These are phyloP conservation scores for Griposia aprilina DNA, from an alignment of 2,888 invertebrate species.

Conservation along the genomic window DNA sequence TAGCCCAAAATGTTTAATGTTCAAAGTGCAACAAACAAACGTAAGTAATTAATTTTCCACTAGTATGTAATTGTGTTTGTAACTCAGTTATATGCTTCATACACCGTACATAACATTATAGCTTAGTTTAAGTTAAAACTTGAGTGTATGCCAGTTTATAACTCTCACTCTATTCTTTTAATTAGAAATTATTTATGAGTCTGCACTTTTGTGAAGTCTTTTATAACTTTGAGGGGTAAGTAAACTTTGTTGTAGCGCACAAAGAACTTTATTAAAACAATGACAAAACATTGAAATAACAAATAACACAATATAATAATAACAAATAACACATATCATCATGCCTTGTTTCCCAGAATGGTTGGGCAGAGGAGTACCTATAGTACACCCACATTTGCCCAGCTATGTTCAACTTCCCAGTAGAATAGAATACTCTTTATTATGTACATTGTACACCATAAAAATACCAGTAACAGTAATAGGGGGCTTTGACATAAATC, in stretches of 20 bases:
- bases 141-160: not conserved
- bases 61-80: conserved; percentile 43
- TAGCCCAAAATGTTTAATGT: conserved; percentile 48
- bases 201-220: not conserved
- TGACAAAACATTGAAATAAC: not conserved
- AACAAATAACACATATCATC: too few relatives aligned
- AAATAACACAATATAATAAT: too few relatives aligned
- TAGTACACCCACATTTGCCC: too few relatives aligned
- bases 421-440: too few relatives aligned
- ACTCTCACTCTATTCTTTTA: not conserved
- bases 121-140: conserved; percentile 16
- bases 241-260: not conserved
- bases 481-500: not conserved
- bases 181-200: not conserved
- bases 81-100: conserved; percentile 27
- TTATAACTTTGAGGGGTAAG: not conserved
- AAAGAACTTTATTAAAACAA: not conserved
- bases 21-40: conserved; percentile 52
- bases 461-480: too few relatives aligned
- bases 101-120: conserved; percentile 28
- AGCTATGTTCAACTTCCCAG: too few relatives aligned
- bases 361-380: too few relatives aligned
- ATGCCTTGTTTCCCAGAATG: too few relatives aligned
- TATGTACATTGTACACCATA: too few relatives aligned
- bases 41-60: conserved; percentile 47